Evolutionary conservation across 2,113 vertebrate genomes (phyloP).

Genomic region (Pagrus major): DNA sequence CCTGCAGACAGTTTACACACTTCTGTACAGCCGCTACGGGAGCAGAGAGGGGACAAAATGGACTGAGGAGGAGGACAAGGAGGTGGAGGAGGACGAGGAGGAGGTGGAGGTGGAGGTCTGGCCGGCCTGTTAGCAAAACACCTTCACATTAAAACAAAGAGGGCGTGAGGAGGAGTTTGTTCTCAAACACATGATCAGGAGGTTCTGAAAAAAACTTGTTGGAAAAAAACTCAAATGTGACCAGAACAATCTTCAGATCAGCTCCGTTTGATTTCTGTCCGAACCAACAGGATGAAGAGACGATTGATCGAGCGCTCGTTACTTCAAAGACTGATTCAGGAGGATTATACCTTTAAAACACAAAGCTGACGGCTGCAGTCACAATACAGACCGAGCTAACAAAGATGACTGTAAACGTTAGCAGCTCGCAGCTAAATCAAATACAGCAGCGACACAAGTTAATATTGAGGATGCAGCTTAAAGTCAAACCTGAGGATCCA

Average conservation of each 20-base stretch:
- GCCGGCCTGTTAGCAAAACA: neutral
- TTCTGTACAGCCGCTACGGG: conserved; percentile 32
- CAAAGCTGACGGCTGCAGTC: too few relatives aligned
- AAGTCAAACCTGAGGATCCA: too few relatives aligned
- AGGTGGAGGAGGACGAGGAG: neutral
- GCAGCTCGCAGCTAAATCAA: too few relatives aligned
- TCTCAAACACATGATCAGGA: too few relatives aligned
- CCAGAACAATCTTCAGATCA: neutral
- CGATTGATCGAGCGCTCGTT: too few relatives aligned
- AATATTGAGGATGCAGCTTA: too few relatives aligned
- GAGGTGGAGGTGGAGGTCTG: neutral
- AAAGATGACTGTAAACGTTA: too few relatives aligned
- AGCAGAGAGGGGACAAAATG: conserved; percentile 24
- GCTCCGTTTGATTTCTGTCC: neutral
- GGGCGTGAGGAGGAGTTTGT: neutral
- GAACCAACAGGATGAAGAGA: neutral
- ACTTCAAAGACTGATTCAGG: too few relatives aligned
- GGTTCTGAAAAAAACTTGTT: neutral
- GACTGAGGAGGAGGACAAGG: neutral
- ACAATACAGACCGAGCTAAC: too few relatives aligned
- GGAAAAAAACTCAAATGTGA: neutral
- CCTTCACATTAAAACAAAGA: conserved; percentile 13
- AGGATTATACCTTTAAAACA: too few relatives aligned
- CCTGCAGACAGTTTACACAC: neutral
- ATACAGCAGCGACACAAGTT: too few relatives aligned